Base-by-base conservation (phyloP, 2,113 vertebrate genomes). In the Trichechus manatus region DNA sequence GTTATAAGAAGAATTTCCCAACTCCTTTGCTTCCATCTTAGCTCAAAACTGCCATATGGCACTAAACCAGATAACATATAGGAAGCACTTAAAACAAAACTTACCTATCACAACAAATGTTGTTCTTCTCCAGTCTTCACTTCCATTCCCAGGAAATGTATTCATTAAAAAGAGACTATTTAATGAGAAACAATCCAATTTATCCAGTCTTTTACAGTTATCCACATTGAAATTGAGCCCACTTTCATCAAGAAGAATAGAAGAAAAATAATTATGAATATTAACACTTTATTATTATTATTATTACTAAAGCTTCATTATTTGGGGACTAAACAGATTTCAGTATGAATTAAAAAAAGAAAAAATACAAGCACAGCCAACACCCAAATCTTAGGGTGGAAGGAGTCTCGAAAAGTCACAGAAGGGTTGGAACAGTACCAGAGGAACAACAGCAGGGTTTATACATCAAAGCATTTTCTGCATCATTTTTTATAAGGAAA, bases 1-100 rank as follows among this genome's bases (percentile, higher is more conserved):
- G 29, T 68, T 92, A 61, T n/a, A 63, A 92, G 94, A 95, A 96
- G 44, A 66, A 97, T 94, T 84, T 92, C 31, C 33, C 39, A 87
- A 72, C 19, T 68, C 33, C 13, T 53, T 89, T 80, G 31, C 42
- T 77, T 95, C 91, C 75, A 42, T 56, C 72, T 84, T 89, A 94
- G 85, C 59, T 95, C 63, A 23, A 77, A 97, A 95, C 78, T 78
- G 27, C 36, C 93, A 97, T 64, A 64, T 59, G 61, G 70, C 36
- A 33, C 25, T 53, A 80, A 56, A 14, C 33, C 27, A 89, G 47
- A 61, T 47, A 87, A 63, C 6, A 59, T 3, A 17, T 2, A 84
- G 44, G 15, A 89, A 95, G 23, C 4, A 74, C 63, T 89, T 93
- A 78, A 61, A 70, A 47, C 2, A 79, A 74, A 81, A 36, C 33